phyloP scores from a whole-genome alignment of 2,888 invertebrate species.

The Andrena bucephala region DNA sequence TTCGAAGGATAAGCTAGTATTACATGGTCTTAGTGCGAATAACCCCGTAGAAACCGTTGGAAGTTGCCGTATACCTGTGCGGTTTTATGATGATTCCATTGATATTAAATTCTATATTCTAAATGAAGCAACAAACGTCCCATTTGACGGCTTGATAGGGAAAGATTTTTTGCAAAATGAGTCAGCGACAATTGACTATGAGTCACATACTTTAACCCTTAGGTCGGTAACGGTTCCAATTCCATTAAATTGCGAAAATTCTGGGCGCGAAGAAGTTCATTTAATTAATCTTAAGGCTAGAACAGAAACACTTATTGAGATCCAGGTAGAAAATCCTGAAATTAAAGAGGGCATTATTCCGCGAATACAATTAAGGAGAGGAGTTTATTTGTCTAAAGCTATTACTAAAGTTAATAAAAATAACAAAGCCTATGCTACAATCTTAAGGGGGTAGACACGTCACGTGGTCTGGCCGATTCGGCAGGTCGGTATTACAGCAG shows the following conservation, averaged over 20 bases:
- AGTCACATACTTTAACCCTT: neutral
- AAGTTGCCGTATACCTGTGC: conserved; percentile 18
- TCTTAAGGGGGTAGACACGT: no score
- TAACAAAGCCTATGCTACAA: conserved; percentile 5
- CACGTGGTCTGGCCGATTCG: no score
- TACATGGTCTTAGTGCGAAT: conserved; percentile 10
- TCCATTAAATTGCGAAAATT: neutral
- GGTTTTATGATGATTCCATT: neutral
- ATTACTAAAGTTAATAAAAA: neutral
- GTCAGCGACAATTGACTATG: conserved; percentile 19
- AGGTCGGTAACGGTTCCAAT: neutral
- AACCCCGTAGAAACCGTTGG: conserved; percentile 11
- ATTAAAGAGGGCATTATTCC: conserved; percentile 28
- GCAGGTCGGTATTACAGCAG: no score
- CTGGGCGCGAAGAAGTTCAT: neutral
- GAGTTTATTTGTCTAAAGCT: conserved; percentile 10
- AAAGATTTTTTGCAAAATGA: neutral
- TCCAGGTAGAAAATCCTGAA: conserved; percentile 24
- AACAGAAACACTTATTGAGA: conserved; percentile 19
- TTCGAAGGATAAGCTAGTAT: conserved; percentile 1
- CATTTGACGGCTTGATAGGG: conserved; percentile 6
- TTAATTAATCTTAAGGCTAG: conserved; percentile 16
- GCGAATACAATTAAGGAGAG: conserved; percentile 7
- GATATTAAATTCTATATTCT: neutral
- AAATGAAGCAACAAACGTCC: conserved; percentile 8